These are phyloP conservation scores for Blastomussa wellsi DNA, from an alignment of 92 coral and sea anemone species.

Conservation along the genomic window DNA sequence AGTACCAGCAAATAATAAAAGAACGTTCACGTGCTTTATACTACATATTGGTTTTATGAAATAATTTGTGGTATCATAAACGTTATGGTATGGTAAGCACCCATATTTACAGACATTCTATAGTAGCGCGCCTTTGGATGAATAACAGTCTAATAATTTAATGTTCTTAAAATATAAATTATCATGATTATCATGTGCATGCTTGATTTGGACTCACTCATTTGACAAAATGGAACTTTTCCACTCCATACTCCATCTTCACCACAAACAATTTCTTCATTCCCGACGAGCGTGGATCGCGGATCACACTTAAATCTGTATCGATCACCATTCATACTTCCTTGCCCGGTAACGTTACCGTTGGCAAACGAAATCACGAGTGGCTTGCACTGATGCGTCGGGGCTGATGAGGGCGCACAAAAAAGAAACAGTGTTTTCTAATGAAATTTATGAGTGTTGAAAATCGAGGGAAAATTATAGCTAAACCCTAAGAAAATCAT, in stretches of 20 bases:
- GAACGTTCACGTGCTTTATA: too few species aligned
- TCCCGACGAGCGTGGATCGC: conserved; percentile 9
- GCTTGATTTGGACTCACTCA: conserved; percentile 1
- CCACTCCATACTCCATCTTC: conserved; percentile 36
- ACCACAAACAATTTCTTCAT: conserved; percentile 15
- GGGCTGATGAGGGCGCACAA: background rate
- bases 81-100: too few species aligned
- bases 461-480: too few species aligned
- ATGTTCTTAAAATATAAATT: background rate
- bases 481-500: too few species aligned
- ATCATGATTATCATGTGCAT: background rate
- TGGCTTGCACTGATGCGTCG: background rate
- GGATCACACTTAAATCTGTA: conserved; percentile 31
- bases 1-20: too few species aligned
- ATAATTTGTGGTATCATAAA: too few species aligned
- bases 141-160: background rate
- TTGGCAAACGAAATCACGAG: conserved; percentile 1
- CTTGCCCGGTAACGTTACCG: conserved; percentile 15
- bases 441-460: background rate
- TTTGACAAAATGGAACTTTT: conserved; percentile 28
- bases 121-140: too few species aligned
- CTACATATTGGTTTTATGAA: too few species aligned
- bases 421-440: background rate
- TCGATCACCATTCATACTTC: conserved; percentile 19
- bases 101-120: too few species aligned